Evolutionary conservation across 35 echinoderm and acorn worm species (phyloP).

Genomic region (Lytechinus pictus): DNA sequence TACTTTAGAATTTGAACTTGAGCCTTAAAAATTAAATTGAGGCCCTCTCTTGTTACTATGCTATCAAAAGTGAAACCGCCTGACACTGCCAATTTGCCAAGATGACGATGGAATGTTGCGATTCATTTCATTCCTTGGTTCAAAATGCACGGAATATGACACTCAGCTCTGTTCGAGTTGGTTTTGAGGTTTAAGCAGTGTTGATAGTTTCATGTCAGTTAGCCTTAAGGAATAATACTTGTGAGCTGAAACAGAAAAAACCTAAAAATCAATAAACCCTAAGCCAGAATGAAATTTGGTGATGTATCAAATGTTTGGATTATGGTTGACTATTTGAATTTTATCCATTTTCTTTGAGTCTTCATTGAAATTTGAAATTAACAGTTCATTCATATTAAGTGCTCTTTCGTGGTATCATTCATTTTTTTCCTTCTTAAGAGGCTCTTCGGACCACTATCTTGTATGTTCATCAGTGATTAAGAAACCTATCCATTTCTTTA

Average conservation of each 20-base stretch:
- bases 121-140: background rate
- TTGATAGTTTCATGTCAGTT: background rate
- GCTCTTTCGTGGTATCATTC: too few relatives aligned
- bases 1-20: background rate
- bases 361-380: too few relatives aligned
- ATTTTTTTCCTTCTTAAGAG: too few relatives aligned
- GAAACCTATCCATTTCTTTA: too few relatives aligned
- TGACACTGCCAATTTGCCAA: background rate
- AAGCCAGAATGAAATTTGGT: too few relatives aligned
- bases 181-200: background rate
- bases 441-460: too few relatives aligned
- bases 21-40: background rate
- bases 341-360: too few relatives aligned
- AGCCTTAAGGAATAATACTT: background rate
- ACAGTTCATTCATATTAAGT: too few relatives aligned
- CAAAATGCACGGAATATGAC: background rate
- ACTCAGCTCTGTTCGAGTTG: background rate
- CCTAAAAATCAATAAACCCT: too few relatives aligned
- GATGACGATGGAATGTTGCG: constrained; percentile 1
- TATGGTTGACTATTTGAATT: too few relatives aligned
- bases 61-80: background rate
- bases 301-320: too few relatives aligned
- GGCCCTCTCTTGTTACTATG: background rate
- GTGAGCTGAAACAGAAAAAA: background rate
- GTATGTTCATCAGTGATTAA: too few relatives aligned